These are phyloP conservation scores for Leptinotarsa tumamoca DNA, from an alignment of 2,888 invertebrate genomes.

Conservation along the genomic window DNA sequence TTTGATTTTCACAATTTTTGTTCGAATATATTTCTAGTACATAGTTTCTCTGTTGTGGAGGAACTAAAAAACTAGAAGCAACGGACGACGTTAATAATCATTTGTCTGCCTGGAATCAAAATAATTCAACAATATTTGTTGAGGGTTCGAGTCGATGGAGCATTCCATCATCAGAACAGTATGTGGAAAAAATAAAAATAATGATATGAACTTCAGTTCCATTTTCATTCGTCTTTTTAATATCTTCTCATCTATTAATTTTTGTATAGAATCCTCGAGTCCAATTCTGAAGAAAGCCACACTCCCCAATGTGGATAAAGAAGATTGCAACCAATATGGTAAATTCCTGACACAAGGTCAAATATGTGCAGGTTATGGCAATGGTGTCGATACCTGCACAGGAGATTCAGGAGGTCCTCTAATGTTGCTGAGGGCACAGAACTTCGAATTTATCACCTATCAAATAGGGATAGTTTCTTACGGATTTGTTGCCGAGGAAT, in stretches of 20 bases:
- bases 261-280: conserved; percentile 51
- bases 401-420: conserved; percentile 85
- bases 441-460: conserved; percentile 69
- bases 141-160: too few relatives aligned
- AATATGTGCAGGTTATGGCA: conserved; percentile 78
- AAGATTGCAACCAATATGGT: conserved; percentile 31
- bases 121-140: too few relatives aligned
- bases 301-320: conserved; percentile 41
- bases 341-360: conserved; percentile 67
- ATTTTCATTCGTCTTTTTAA: neutral
- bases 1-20: too few relatives aligned
- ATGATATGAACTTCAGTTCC: too few relatives aligned
- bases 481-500: conserved; percentile 71
- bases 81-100: too few relatives aligned
- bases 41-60: too few relatives aligned
- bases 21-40: too few relatives aligned
- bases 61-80: too few relatives aligned
- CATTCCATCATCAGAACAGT: too few relatives aligned
- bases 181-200: too few relatives aligned
- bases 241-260: neutral
- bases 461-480: conserved; percentile 77
- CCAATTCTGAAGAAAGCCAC: conserved; percentile 53
- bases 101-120: too few relatives aligned
- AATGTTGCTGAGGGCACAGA: conserved; percentile 68
- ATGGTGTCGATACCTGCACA: conserved; percentile 76